Evolutionary conservation across 1,140 invertebrate genomes (phyloP).

Genomic region (Pectinophora gossypiella): DNA sequence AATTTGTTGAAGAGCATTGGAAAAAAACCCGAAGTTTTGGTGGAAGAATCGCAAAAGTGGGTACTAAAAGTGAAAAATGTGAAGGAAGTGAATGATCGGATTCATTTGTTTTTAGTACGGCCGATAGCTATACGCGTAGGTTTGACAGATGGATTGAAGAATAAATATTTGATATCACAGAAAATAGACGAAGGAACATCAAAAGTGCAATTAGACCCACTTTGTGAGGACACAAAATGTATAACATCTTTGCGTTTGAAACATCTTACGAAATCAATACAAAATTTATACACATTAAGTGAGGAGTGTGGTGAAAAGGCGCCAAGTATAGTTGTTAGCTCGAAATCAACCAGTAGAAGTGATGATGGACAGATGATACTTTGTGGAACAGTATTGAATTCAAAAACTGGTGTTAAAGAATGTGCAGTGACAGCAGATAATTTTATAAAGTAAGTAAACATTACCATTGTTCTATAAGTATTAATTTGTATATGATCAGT

Average conservation of each 20-base stretch:
- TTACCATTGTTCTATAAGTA: too few relatives aligned
- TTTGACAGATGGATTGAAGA: conserved; percentile 31
- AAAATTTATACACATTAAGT: conserved; percentile 48
- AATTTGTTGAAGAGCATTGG: conserved; percentile 38
- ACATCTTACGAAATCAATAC: conserved; percentile 49
- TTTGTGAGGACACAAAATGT: conserved; percentile 28
- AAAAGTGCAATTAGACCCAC: conserved; percentile 29
- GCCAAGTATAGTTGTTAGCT: conserved; percentile 55
- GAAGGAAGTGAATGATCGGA: conserved; percentile 37
- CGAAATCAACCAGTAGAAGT: conserved; percentile 57
- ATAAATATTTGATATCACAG: conserved; percentile 31
- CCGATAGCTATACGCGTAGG: conserved; percentile 32
- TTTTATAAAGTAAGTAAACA: conserved; percentile 60
- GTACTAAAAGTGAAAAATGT: conserved; percentile 34
- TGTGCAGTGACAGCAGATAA: conserved; percentile 45
- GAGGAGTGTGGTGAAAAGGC: conserved; percentile 22
- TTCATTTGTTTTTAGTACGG: conserved; percentile 49
- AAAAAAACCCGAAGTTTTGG: conserved; percentile 34
- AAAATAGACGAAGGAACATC: conserved; percentile 16
- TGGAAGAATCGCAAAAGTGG: conserved; percentile 46
- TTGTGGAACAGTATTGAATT: conserved; percentile 73
- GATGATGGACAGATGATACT: conserved; percentile 38
- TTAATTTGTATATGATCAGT: too few relatives aligned
- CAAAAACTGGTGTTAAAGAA: conserved; percentile 65
- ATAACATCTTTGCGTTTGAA: conserved; percentile 51